Evolutionary conservation across 1,140 invertebrate genomes (phyloP), one percentile per base, ranked within the genome.

Genomic region (Portunus trituberculatus): DNA sequence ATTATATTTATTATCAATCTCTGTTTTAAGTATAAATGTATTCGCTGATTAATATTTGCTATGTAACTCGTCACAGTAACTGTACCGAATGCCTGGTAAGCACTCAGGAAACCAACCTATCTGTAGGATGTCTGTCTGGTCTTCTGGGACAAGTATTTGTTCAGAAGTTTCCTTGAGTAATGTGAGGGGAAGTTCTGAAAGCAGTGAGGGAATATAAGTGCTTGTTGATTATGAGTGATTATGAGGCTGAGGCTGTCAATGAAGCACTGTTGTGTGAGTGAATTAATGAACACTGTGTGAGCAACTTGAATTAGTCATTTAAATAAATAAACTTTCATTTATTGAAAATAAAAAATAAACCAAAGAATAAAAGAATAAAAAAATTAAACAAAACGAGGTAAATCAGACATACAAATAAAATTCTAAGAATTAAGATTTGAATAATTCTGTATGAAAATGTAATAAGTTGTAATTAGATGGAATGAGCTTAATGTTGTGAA

Each of bases 181-280:
- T 88, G 92, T 93, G 82, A 87, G 82, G 52, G 92, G 39, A 52
- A 83, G 46, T 93, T 93, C 92, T 93, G 92, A 93, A 93, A 93
- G 87, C 45, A 93, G 45, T 88, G 28, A 86, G 29, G 29, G 59
- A 8, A 52, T 87, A 86, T 93, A 67, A 93, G 84, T 59, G 48
- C 83, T 84, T 12, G 31, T 48, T 28, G 0, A 28, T 45, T 32
- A 91, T 31, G 10, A 84, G 76, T 28, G 28, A 91, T 20, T 76
- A 4, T n/a, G 46, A 8, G 32, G 45, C n/a, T n/a, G 46, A 8
- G 32, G 45, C n/a, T 2, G 25, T 76, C 52, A 59, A 14, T 12
- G 52, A 59, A 59, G 67, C 20, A 20, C 20, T 76, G 67, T 76
- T 20, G 67, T 76, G 67, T 76, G 67, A 25, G 1, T 7, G 67